Evolutionary conservation across 2,113 vertebrate genomes (phyloP).

Genomic region (Corythoichthys haematopterus): DNA sequence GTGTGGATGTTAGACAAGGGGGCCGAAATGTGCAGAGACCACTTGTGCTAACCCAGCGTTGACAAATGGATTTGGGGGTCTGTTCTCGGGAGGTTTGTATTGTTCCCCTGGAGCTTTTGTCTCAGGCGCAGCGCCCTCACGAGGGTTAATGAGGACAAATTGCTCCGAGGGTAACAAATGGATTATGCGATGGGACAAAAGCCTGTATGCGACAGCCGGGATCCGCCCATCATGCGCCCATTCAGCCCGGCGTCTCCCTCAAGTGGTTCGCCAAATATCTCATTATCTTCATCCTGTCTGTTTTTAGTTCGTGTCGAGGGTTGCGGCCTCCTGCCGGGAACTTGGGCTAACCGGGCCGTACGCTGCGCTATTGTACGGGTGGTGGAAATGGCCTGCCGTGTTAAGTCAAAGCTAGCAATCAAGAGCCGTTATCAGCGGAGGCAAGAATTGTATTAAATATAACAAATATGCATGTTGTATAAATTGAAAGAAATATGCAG

Average conservation of each 20-base stretch:
- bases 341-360: background rate
- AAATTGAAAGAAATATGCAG: too few species aligned
- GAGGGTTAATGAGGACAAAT: constrained; percentile 96
- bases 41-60: constrained; percentile 64
- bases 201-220: constrained; percentile 59
- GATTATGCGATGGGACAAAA: constrained; percentile 79
- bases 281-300: constrained; percentile 60
- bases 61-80: constrained; percentile 54
- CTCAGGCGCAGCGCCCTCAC: constrained; percentile 81
- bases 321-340: constrained; percentile 1
- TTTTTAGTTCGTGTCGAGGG: constrained; percentile 24
- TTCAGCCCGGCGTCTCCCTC: constrained; percentile 79
- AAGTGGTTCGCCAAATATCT: constrained; percentile 80
- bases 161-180: constrained; percentile 84
- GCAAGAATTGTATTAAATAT: background rate
- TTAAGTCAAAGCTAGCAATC: background rate
- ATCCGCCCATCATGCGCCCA: constrained; percentile 71
- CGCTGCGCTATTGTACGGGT: background rate
- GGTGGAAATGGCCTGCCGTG: constrained; percentile 11
- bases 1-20: constrained; percentile 63
- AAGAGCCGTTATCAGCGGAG: background rate
- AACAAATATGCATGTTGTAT: background rate
- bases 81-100: constrained; percentile 52
- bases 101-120: constrained; percentile 84
- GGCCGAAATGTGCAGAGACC: constrained; percentile 68